Evolutionary conservation across 2,888 invertebrate species (phyloP).

Genomic region (Automeris io): DNA sequence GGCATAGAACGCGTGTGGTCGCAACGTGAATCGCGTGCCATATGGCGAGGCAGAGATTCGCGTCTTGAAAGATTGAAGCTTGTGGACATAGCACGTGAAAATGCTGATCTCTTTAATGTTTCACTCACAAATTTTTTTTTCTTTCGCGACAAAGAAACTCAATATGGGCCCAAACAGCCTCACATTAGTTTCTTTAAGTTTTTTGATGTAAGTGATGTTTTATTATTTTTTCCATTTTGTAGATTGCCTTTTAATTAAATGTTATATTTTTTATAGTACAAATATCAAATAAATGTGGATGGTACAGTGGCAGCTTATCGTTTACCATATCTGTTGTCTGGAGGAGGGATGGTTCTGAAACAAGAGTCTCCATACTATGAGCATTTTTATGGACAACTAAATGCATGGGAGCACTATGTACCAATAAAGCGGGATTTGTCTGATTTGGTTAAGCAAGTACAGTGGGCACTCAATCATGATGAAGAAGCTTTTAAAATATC

Average conservation of each 20-base stretch:
- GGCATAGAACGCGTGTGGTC: slow-evolving; percentile 84
- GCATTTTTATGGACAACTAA: slow-evolving; percentile 90
- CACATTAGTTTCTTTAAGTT: slow-evolving; percentile 95
- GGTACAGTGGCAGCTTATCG: slow-evolving; percentile 98
- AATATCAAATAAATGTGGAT: slow-evolving; percentile 95
- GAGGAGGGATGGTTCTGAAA: slow-evolving; percentile 92
- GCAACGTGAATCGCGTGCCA: slow-evolving; percentile 83
- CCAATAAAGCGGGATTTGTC: slow-evolving; percentile 88
- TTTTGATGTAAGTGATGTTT: slow-evolving; percentile 86
- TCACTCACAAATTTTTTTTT: slow-evolving; percentile 98
- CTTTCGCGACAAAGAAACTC: slow-evolving; percentile 87
- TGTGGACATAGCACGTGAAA: slow-evolving; percentile 82
- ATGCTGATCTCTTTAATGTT: slow-evolving; percentile 89
- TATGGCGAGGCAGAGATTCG: slow-evolving; percentile 97
- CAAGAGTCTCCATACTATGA: slow-evolving; percentile 97
- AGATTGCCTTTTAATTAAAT: not conserved
- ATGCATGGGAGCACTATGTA: slow-evolving; percentile 88
- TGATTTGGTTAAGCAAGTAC: slow-evolving; percentile 86
- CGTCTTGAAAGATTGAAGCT: slow-evolving; percentile 89
- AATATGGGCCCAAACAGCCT: slow-evolving; percentile 90
- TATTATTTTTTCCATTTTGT: slow-evolving; percentile 1
- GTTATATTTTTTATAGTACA: slow-evolving; percentile 84
- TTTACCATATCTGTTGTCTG: slow-evolving; percentile 92
- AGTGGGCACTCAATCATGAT: slow-evolving; percentile 87
- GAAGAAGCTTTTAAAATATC: slow-evolving; percentile 81